Base-by-base conservation (phyloP, 2,888 invertebrate species). In the Spodoptera exigua region DNA sequence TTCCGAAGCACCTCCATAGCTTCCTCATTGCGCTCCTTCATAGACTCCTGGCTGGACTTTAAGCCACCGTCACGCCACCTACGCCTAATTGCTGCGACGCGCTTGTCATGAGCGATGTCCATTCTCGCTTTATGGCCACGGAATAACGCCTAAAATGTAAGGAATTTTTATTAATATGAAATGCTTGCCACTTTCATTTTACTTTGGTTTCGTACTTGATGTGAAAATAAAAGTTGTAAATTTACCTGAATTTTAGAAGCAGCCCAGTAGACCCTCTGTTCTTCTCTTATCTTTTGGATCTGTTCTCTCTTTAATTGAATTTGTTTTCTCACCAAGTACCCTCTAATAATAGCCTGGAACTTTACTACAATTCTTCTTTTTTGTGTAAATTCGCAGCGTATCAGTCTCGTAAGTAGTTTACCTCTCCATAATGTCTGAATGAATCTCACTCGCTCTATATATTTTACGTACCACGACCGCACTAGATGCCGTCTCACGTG, bases 231-330 rank as follows among this genome's bases (percentile, higher is more conserved):
- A n/a, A n/a, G n/a, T n/a, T n/a, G 35, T 16, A 43, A 39, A 44
- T 35, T 40, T 80, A 95, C 95, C 94, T 97, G 97, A 77, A 97
- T 96, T 78, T 94, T 94, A 2, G 91, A 91, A 11, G 96, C 96
- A 3, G 96, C 96, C 66, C 89, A 90, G 67, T 89, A 85, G 32
- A 81, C 87, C 51, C 83, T 86, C 54, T 88, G 80, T 45, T 93
- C 83, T 74, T 92, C 93, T 70, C 85, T 89, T 59, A 87, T 87
- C 81, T 91, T 93, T 1, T 90, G 82, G 13, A 93, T 72, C 17
- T 80, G 68, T 62, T 94, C 94, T 82, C 88, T 94, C 62, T 91
- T 89, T n/a, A 74, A 74, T 76, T 93, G 81, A 61, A 95, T 85
- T 49, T 92, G 79, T 82, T 91, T 86, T 44, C 95, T 88, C 35